Evolutionary conservation across 2,113 vertebrate species (phyloP).

Genomic region (Alaudala cheleensis): DNA sequence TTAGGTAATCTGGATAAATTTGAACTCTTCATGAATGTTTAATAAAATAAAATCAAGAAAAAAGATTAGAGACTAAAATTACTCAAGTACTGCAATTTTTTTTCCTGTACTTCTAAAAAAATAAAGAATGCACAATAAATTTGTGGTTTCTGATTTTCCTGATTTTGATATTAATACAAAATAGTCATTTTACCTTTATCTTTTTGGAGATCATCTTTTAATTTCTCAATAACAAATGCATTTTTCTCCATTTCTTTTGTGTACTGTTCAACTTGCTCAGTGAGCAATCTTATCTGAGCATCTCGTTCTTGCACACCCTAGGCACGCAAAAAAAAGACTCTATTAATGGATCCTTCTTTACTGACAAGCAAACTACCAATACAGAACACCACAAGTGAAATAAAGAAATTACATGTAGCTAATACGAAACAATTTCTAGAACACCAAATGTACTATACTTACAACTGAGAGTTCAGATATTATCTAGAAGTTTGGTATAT

Average conservation of each 20-base stretch:
- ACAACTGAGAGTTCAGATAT: conserved; percentile 81
- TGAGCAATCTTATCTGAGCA: conserved; percentile 88
- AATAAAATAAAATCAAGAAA: not conserved
- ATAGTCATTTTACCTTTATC: conserved; percentile 76
- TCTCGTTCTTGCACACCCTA: conserved; percentile 92
- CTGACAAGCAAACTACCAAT: not conserved
- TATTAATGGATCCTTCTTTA: not conserved
- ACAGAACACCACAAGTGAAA: not conserved
- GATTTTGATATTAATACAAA: not conserved
- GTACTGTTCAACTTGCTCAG: conserved; percentile 88
- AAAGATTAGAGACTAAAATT: not conserved
- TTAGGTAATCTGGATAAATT: not conserved
- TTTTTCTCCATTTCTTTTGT: conserved; percentile 93
- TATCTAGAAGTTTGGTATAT: conserved; percentile 70
- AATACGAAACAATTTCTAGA: not conserved
- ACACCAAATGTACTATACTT: conserved; percentile 58
- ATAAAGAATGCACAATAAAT: not conserved
- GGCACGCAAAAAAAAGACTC: not conserved
- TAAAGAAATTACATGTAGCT: not conserved
- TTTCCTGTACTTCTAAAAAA: not conserved
- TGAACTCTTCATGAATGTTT: not conserved
- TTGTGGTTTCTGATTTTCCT: not conserved
- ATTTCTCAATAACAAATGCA: conserved; percentile 80
- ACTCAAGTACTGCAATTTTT: not conserved
- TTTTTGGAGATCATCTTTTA: conserved; percentile 83